phyloP scores from a whole-genome alignment of 2,888 invertebrate species.

The Tethea ocularis region DNA sequence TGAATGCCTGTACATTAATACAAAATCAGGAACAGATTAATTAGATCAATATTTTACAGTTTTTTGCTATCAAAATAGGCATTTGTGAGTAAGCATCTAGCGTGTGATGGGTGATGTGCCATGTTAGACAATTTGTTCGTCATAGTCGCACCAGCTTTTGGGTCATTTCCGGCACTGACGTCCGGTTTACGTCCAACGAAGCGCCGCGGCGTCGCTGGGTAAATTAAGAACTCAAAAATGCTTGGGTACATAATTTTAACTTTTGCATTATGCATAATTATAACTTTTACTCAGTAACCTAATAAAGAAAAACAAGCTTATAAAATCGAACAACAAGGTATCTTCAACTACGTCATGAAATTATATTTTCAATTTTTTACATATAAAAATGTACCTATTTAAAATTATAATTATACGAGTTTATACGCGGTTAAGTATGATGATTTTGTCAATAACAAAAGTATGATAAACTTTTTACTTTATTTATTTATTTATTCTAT shows the following conservation, averaged over 20 bases:
- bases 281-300: no score
- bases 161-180: constrained; percentile 64
- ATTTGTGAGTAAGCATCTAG: not conserved
- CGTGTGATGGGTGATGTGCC: constrained; percentile 17
- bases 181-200: constrained; percentile 40
- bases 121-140: constrained; percentile 21
- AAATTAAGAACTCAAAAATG: constrained; percentile 19
- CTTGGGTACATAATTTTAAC: not conserved
- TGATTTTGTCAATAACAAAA: no score
- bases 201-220: not conserved
- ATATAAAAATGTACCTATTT: no score
- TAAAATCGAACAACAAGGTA: no score
- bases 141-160: constrained; percentile 56
- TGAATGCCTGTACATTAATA: no score
- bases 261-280: not conserved
- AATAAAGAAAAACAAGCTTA: no score
- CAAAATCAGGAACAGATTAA: not conserved
- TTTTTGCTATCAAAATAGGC: not conserved
- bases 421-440: no score
- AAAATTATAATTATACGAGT: no score
- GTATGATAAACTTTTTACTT: no score
- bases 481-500: no score
- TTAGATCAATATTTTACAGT: not conserved
- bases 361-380: no score
- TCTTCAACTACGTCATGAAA: no score